Base-by-base conservation (phyloP, 2,888 invertebrate genomes). In the Leptarthrus brevirostris region DNA sequence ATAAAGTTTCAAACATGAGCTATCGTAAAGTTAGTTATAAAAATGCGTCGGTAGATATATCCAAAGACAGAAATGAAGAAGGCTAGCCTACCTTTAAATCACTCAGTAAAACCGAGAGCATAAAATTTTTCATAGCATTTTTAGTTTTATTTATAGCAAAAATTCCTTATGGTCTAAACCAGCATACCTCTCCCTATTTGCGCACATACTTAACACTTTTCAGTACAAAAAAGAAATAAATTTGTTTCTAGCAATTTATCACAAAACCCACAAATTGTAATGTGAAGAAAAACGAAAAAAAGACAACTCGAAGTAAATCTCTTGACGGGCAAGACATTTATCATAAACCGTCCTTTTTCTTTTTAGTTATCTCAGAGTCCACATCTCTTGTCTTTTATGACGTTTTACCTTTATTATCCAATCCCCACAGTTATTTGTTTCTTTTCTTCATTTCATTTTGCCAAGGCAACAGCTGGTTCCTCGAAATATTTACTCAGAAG, bases 341-440 rank as follows among this genome's bases (percentile, higher is more conserved):
- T 49, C 49, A 49, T 49, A 40, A 40, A 12, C n/a, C 40, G 40
- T 12, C 6, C 30, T 2, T 40, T 49, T 49, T 49, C 2, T 18
- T 49, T 20, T 49, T 16, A 49, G 16, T 18, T 49, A 49, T 49
- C 49, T 44, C n/a, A 4, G n/a, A 16, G 44, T 16, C 2, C 44
- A 44, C 44, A 44, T 44, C 44, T 44, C 2, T 44, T 44, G 4
- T 4, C 8, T 44, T 44, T 44, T 44, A 44, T 44, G 49, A 49
- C 16, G 49, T 49, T 49, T 49, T 20, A 49, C 49, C 49, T 49
- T 49, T 49, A 49, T 20, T 49, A 20, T 12, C 49, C 49, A 49
- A 20, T 49, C 49, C 49, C 49, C 49, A 49, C 22, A 16, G 49
- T 49, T 49, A 49, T 49, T 49, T 49, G 49, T 49, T 49, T 49